These are phyloP conservation scores for Tetragnatha versicolor DNA, from an alignment of 1,140 invertebrate species.

Conservation along the genomic window DNA sequence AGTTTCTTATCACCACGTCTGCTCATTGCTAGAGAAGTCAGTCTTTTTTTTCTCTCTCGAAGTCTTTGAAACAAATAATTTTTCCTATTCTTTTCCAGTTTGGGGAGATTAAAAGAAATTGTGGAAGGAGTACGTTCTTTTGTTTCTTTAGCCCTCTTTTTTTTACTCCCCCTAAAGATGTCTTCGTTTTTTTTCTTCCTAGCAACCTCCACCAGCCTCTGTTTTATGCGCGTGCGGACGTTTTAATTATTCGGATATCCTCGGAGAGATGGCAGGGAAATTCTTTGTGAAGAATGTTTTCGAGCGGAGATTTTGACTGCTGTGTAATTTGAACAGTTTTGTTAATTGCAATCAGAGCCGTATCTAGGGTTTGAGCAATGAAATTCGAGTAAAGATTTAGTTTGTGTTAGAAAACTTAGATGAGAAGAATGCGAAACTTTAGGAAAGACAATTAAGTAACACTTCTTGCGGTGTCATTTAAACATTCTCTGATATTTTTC, in stretches of 20 bases:
- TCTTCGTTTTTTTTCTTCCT: background rate
- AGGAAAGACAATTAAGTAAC: too few species aligned
- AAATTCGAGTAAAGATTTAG: too few species aligned
- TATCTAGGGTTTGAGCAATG: too few species aligned
- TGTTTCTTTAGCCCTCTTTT: background rate
- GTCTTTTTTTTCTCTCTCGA: background rate
- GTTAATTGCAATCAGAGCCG: too few species aligned
- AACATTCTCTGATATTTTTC: too few species aligned
- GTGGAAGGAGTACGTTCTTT: background rate
- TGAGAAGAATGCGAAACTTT: too few species aligned
- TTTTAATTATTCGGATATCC: constrained; percentile 33
- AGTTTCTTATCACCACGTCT: constrained; percentile 39
- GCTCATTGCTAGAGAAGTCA: constrained; percentile 13
- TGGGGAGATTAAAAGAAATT: constrained; percentile 42
- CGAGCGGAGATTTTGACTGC: background rate
- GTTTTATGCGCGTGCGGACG: constrained; percentile 19
- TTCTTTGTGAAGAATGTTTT: too few species aligned
- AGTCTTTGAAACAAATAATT: constrained; percentile 41
- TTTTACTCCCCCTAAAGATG: too few species aligned
- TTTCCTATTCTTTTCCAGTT: constrained; percentile 27
- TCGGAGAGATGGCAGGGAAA: background rate
- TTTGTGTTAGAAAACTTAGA: too few species aligned
- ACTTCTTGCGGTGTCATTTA: too few species aligned
- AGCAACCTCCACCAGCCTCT: background rate
- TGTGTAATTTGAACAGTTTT: too few species aligned